Base-by-base conservation (phyloP, 2,113 vertebrate genomes). In the Otocyon megalotis region DNA sequence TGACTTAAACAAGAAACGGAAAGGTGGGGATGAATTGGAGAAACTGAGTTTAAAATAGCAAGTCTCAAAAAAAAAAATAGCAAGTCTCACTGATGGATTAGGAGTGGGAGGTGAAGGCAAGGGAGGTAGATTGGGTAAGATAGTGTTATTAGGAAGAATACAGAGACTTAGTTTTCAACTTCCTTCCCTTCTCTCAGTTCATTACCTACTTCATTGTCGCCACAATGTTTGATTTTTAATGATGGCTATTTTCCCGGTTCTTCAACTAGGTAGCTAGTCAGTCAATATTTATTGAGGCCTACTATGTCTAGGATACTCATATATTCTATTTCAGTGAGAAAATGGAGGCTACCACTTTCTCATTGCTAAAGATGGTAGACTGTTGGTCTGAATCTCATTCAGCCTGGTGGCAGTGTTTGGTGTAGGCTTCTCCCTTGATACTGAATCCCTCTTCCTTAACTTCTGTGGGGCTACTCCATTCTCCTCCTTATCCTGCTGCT, bases 171-270 rank as follows among this genome's bases (percentile, higher is more conserved):
- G 30, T 53, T 72, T 96, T 81, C 7, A 87, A 19, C 56, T 35
- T 50, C 11, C 20, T 90, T 89, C 32, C 28, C 28, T 77, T 79
- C 12, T 96, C 30, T 43, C 48, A 87, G 65, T 74, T 26, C 26
- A 81, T 2, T 74, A 32, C 17, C 32, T 74, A 50, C 48, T 81
- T 87, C n/a, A 65, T 65, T 74, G 30, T 16, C 30, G 24, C 8
- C 26, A 35, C n/a, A 20, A 8, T 86, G 81, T 71, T 91, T 91
- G 62, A 79, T 86, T 80, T 95, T 91, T 86, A 91, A 37, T 58
- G 19, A 71, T 71, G 60, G 16, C 24, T 82, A 1, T 60, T 60
- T 69, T 91, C 13, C 53, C 43, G 71, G 17, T 92, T 86, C 86
- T 71, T 86, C 37, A 86, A 3, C 62, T 13, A 80, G 19, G 37